Percentiles rank a stretch among this genome's conserved stretches.
Evolutionary conservation across 1,140 invertebrate species (phyloP).

Genomic region (Prorops nasuta): DNA sequence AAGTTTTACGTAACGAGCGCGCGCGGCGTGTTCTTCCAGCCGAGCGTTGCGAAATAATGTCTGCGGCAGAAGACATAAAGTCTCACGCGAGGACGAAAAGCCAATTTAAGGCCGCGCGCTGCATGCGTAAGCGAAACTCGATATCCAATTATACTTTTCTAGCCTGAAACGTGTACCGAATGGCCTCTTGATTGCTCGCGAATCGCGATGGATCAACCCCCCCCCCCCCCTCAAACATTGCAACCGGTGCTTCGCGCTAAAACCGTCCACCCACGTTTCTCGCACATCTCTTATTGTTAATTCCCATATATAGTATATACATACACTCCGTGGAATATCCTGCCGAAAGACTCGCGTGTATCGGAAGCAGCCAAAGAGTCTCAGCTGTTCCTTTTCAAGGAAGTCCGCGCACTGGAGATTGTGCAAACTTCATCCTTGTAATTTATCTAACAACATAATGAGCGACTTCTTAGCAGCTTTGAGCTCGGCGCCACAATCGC

Average conservation of each 20-base stretch:
- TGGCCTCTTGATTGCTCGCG: conserved; percentile 1
- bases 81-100: conserved; percentile 18
- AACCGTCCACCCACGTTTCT: too few species aligned
- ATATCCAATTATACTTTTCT: conserved; percentile 16
- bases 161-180: neutral
- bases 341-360: too few species aligned
- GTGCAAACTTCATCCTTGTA: conserved; percentile 21
- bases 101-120: conserved; percentile 11
- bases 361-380: too few species aligned
- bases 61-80: conserved; percentile 10
- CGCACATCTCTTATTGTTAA: too few species aligned
- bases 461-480: conserved; percentile 28
- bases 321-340: too few species aligned
- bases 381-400: too few species aligned
- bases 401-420: conserved; percentile 9
- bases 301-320: too few species aligned
- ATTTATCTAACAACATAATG: conserved; percentile 32
- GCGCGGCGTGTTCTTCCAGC: conserved; percentile 18
- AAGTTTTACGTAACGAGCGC: conserved; percentile 26
- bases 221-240: too few species aligned
- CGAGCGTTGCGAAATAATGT: conserved; percentile 19
- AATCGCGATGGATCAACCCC: too few species aligned
- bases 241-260: too few species aligned
- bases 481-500: conserved; percentile 12
- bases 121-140: conserved; percentile 18